A percentile compares a stretch with the other conserved stretches of the same genome.
These are phyloP conservation scores for Rhimphoctona megacephalus DNA, from an alignment of 2,888 invertebrate species.

Conservation along the genomic window DNA sequence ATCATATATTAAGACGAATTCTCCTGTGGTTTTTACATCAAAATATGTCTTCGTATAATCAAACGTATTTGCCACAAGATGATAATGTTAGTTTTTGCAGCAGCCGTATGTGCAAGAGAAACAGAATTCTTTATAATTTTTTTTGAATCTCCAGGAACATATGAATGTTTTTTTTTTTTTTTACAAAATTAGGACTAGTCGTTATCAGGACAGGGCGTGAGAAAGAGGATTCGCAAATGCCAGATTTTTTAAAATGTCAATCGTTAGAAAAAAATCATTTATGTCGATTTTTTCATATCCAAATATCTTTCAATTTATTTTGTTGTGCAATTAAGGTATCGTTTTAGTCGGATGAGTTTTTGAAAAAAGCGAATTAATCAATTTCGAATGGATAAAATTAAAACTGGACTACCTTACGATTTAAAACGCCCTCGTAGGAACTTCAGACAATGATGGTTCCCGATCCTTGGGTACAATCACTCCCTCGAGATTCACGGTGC, in stretches of 20 bases:
- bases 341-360: background rate
- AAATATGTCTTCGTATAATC: background rate
- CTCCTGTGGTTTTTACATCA: background rate
- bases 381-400: conserved; percentile 26
- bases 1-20: conserved; percentile 22
- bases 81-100: background rate
- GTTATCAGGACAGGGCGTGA: background rate
- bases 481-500: conserved; percentile 56
- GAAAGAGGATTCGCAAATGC: background rate
- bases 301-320: background rate
- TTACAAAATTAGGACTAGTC: background rate
- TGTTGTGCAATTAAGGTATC: background rate
- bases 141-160: background rate
- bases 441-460: conserved; percentile 24
- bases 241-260: background rate
- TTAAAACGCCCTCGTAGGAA: background rate
- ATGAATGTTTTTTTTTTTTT: background rate
- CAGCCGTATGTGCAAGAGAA: background rate
- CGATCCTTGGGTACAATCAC: background rate
- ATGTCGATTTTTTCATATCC: background rate
- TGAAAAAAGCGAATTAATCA: background rate
- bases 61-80: background rate
- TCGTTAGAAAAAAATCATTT: background rate
- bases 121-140: background rate
- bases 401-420: conserved; percentile 70